Conservation (phyloP, 2,888 invertebrate genomes). For the Loripinus fragilis region DNA sequence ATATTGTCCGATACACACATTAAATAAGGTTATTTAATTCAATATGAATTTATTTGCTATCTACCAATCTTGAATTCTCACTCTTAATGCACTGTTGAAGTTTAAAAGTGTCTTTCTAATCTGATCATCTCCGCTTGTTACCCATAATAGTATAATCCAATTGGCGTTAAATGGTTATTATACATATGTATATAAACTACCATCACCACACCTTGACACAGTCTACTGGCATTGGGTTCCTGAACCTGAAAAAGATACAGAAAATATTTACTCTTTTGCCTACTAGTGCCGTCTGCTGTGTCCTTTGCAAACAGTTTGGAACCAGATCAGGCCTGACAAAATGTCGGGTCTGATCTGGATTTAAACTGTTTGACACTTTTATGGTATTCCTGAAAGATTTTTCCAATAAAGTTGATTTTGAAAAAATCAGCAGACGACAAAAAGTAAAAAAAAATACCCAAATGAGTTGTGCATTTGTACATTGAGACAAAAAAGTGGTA, state of each 20-base stretch:
- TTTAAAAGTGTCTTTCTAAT: neutral
- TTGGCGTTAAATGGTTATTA: neutral
- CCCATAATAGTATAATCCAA: neutral
- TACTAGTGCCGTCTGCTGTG: no score
- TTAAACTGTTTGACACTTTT: no score
- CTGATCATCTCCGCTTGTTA: neutral
- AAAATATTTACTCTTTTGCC: no score
- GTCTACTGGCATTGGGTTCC: neutral
- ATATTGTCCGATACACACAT: neutral
- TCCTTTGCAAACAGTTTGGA: no score
- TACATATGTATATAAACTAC: neutral
- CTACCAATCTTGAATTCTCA: neutral
- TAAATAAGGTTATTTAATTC: constrained; percentile 2
- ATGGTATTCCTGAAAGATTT: no score
- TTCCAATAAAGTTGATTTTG: no score
- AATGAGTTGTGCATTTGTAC: no score
- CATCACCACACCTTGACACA: neutral
- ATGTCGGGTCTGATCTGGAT: no score
- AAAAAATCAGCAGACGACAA: no score
- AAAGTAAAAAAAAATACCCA: no score
- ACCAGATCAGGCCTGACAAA: no score
- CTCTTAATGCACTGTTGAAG: neutral
- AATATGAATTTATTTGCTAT: neutral
- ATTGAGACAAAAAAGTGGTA: no score
- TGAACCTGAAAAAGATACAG: neutral